Conservation (phyloP, 2,888 invertebrate species). For the Oegoconia quadripuncta region DNA sequence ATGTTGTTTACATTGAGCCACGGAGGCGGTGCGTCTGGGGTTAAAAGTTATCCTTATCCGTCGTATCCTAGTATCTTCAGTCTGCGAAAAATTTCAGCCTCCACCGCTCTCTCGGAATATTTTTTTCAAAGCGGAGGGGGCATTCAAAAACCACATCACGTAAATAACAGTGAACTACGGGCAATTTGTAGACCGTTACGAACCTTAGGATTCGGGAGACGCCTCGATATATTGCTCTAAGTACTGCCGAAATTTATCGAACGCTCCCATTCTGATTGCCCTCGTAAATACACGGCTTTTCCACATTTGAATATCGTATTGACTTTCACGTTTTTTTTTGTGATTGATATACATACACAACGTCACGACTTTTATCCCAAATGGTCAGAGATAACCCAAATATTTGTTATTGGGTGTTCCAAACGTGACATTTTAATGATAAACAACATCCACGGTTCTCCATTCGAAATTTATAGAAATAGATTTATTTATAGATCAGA, state of each 20-base stretch:
- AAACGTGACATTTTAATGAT: no score
- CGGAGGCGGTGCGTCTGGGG: no score
- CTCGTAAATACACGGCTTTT: conserved; percentile 15
- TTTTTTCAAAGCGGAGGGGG: conserved; percentile 5
- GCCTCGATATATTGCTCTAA: conserved; percentile 44
- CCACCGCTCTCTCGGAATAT: neutral
- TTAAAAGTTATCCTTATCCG: no score
- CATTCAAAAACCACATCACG: conserved; percentile 47
- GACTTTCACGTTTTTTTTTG: no score
- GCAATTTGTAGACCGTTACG: conserved; percentile 55
- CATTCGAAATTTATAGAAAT: no score
- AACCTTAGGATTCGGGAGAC: conserved; percentile 37
- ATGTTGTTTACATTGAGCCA: no score
- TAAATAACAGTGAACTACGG: conserved; percentile 48
- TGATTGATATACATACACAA: no score
- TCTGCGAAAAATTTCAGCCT: neutral
- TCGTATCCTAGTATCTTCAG: neutral
- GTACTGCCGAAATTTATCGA: conserved; percentile 38
- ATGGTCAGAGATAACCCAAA: no score
- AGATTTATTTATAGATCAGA: no score
- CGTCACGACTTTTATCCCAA: no score
- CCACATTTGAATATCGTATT: conserved; percentile 6
- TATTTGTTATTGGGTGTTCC: no score
- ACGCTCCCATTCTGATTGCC: conserved; percentile 22
- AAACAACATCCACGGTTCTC: no score